phyloP scores from a whole-genome alignment of 2,113 vertebrate genomes.

The Vidua chalybeata region DNA sequence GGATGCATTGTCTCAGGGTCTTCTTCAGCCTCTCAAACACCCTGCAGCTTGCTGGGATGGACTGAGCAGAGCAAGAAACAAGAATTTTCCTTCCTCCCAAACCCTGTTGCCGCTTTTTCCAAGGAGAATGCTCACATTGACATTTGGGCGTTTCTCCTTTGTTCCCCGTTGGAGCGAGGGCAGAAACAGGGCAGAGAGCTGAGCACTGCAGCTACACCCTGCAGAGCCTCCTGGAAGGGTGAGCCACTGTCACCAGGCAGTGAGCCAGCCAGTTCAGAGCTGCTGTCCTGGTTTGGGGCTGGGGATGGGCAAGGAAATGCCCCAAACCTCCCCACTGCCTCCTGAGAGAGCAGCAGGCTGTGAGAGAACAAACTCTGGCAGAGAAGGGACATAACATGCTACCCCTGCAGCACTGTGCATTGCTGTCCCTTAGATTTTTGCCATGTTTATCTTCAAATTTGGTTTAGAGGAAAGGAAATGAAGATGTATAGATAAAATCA shows the following conservation, averaged over 20 bases:
- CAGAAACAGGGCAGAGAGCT: background rate
- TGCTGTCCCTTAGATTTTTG: background rate
- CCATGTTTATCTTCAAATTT: background rate
- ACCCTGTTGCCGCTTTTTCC: background rate
- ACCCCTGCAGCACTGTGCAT: background rate
- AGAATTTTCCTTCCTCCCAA: background rate
- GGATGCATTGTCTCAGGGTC: background rate
- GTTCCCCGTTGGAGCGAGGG: accelerated
- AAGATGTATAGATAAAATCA: background rate
- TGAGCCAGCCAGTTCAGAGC: accelerated
- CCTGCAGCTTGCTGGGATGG: background rate
- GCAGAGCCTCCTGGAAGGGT: background rate
- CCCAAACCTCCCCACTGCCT: background rate
- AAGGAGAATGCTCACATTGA: background rate
- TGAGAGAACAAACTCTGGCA: background rate
- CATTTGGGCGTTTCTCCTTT: background rate
- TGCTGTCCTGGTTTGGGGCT: background rate
- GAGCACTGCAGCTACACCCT: background rate
- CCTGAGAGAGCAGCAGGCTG: background rate
- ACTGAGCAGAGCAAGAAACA: background rate
- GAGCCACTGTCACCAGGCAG: background rate
- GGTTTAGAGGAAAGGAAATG: background rate
- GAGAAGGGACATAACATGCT: background rate
- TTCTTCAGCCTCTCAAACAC: background rate
- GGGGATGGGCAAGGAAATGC: background rate